A percentile compares a stretch with the other conserved stretches of the same genome.
These are phyloP conservation scores for Strigamia transsilvanica DNA, from an alignment of 2,888 invertebrate species.

Conservation along the genomic window DNA sequence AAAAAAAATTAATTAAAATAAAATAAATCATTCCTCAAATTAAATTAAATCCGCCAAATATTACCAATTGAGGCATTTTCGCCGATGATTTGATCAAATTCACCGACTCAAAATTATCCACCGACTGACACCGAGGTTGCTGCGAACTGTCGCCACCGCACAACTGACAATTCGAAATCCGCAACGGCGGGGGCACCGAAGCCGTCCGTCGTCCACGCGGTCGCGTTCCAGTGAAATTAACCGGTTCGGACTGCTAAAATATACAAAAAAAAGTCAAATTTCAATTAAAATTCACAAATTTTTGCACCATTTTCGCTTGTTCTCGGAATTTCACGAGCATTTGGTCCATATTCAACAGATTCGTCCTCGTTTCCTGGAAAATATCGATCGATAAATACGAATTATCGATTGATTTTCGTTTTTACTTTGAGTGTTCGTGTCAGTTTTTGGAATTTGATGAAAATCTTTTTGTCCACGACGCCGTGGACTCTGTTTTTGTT, in stretches of 20 bases:
- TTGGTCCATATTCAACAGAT: background rate
- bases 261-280: background rate
- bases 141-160: conserved; percentile 20
- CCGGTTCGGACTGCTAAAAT: background rate
- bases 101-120: conserved; percentile 15
- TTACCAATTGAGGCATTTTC: background rate
- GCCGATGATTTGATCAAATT: background rate
- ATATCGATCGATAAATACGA: background rate
- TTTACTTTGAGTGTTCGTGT: background rate
- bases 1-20: background rate
- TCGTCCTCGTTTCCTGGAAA: background rate
- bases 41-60: no score
- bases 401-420: no score
- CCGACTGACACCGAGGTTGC: conserved; percentile 21
- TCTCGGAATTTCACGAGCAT: background rate
- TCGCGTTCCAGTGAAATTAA: background rate
- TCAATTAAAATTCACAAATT: background rate
- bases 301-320: background rate
- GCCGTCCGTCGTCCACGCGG: conserved; percentile 12
- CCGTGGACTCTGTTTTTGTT: background rate
- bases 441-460: background rate
- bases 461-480: background rate
- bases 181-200: conserved; percentile 4
- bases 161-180: conserved; percentile 13
- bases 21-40: background rate